Evolutionary conservation across 2,113 vertebrate species (phyloP), one percentile per base, ranked within the genome.

Genomic region (Microcebus ravelobensis): DNA sequence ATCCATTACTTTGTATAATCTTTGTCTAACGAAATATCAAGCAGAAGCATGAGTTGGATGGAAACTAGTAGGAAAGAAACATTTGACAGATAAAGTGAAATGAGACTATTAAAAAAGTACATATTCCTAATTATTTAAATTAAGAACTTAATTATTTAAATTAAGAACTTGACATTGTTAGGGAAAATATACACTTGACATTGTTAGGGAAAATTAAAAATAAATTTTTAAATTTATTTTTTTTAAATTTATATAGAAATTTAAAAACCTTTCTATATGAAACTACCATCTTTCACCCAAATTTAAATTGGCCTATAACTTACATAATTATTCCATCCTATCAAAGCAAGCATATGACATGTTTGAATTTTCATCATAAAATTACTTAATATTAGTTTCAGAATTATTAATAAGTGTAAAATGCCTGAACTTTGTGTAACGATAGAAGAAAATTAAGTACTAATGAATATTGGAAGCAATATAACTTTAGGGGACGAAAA

Each of bases 371-470:
- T 55, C 14, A 83, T 27, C 31, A 39, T 45, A 50, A 90, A 88
- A 91, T 79, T 34, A 82, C 42, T 85, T 92, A 82, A 71, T 82
- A 13, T 82, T 74, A 77, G 9, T 77, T 93, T 86, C 65, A 36
- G 59, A 90, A 73, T 18, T 52, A 67, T 80, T 91, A 39, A 83
- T 25, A 90, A 65, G 23, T 87, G 3, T 70, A 94, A 70, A 94
- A 68, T 93, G 45, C 2, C 57, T 90, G 55, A 95, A 67, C 17
- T 89, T 31, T 73, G 17, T 67, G 1, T 86, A 93, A 70, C 71
- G 92, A 67, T 82, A 93, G 61, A 93, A 91, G 18, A 93, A n/a
- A 82, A 93, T 93, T 91, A 89, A 34, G 52, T 61, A 82, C 71
- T 88, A 89, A 88, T 34, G 73, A 87, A n/a, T 73, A 87, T 6